phyloP scores from a whole-genome alignment of 1,140 invertebrate species.

The Drosophila pseudoananassae region DNA sequence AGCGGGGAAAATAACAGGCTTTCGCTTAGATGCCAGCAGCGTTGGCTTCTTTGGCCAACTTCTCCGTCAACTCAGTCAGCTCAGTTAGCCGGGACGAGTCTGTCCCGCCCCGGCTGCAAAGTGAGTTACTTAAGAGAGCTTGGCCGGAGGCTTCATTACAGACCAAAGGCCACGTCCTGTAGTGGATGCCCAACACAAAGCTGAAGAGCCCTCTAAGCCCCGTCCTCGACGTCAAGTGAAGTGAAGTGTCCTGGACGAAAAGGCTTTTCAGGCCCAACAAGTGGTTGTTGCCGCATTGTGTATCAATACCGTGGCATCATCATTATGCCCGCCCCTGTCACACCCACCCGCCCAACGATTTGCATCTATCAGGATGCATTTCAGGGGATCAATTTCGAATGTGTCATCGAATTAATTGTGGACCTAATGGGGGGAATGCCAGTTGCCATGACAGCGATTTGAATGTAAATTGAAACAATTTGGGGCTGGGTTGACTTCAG shows the following conservation, averaged over 20 bases:
- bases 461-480: conserved; percentile 26
- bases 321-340: background rate
- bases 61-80: conserved; percentile 9
- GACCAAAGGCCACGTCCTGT: conserved; percentile 18
- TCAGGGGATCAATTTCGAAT: conserved; percentile 15
- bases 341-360: conserved; percentile 2
- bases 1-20: conserved; percentile 76
- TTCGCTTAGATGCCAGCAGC: conserved; percentile 61
- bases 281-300: conserved; percentile 47
- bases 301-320: conserved; percentile 32
- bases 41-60: conserved; percentile 23
- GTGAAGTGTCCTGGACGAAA: conserved; percentile 43
- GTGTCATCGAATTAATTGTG: conserved; percentile 50
- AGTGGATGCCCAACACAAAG: conserved; percentile 55
- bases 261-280: conserved; percentile 49
- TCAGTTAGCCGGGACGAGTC: conserved; percentile 28
- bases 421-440: conserved; percentile 6
- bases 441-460: conserved; percentile 27
- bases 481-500: conserved; percentile 1
- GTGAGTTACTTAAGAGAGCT: conserved; percentile 75
- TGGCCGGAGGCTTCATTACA: conserved; percentile 61
- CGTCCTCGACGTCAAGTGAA: conserved; percentile 25
- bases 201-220: conserved; percentile 58
- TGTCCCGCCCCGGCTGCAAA: conserved; percentile 20
- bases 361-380: conserved; percentile 25